Evolutionary conservation across 2,888 invertebrate species (phyloP).

Genomic region (Megamerina dolium): DNA sequence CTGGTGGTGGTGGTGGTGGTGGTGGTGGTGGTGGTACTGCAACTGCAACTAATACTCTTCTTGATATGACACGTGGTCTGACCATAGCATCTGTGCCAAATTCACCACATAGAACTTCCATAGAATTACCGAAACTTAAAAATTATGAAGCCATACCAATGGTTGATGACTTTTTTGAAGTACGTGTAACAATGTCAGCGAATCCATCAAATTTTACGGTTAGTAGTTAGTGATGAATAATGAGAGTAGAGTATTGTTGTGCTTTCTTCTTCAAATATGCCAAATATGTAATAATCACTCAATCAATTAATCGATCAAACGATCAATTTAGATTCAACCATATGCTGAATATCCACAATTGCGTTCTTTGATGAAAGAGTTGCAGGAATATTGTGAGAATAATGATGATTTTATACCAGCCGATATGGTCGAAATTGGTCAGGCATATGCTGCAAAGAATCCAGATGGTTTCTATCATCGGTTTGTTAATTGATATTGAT

Average conservation of each 20-base stretch:
- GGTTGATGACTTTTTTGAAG: slow-evolving; percentile 60
- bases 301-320: no score
- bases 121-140: slow-evolving; percentile 25
- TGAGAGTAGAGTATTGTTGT: neutral
- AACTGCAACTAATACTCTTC: slow-evolving; percentile 23
- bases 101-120: slow-evolving; percentile 28
- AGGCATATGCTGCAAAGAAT: slow-evolving; percentile 64
- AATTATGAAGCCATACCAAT: slow-evolving; percentile 37
- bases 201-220: slow-evolving; percentile 56
- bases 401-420: slow-evolving; percentile 51
- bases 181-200: slow-evolving; percentile 68
- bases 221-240: slow-evolving; percentile 13
- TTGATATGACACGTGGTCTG: slow-evolving; percentile 30
- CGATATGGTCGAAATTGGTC: slow-evolving; percentile 54
- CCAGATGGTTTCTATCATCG: slow-evolving; percentile 66
- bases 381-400: slow-evolving; percentile 59
- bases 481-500: slow-evolving; percentile 52
- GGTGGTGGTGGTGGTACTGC: slow-evolving; percentile 23
- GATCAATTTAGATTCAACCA: slow-evolving; percentile 53
- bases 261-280: neutral
- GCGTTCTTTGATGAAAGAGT: slow-evolving; percentile 58
- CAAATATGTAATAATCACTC: neutral
- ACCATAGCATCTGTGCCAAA: slow-evolving; percentile 30
- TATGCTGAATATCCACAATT: slow-evolving; percentile 49
- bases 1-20: no score